phyloP scores from a whole-genome alignment of 2,797 vertebrate species.

The Lemur catta region DNA sequence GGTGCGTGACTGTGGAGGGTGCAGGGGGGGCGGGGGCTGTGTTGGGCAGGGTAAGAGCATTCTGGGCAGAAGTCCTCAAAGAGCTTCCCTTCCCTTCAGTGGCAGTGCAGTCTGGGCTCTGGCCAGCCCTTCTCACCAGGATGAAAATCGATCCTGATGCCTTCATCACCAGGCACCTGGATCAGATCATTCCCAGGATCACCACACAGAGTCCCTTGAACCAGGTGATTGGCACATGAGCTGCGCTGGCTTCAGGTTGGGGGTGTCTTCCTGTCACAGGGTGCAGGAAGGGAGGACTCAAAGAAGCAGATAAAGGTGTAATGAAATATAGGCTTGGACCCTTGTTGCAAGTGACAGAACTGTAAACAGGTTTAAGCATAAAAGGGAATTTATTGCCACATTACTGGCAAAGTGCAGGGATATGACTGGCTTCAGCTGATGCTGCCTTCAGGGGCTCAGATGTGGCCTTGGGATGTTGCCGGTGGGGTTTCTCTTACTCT shows the following conservation, averaged over 20 bases:
- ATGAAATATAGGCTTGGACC: background rate
- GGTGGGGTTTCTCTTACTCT: background rate
- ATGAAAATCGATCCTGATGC: conserved; percentile 93
- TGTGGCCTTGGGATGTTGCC: background rate
- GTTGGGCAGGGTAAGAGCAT: background rate
- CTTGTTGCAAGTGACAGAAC: background rate
- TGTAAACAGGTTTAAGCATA: background rate
- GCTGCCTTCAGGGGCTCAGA: background rate
- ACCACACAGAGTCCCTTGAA: conserved; percentile 86
- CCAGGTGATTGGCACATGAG: conserved; percentile 85
- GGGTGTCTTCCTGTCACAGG: background rate
- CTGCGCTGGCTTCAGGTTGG: background rate
- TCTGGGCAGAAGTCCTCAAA: background rate
- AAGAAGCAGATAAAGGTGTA: background rate
- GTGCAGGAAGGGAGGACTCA: background rate
- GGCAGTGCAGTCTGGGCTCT: conserved; percentile 87
- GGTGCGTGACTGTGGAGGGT: conserved; percentile 82
- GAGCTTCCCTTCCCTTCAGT: conserved; percentile 80
- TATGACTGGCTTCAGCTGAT: background rate
- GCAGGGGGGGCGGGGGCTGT: fast-evolving
- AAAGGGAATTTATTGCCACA: background rate
- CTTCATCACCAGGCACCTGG: conserved; percentile 92
- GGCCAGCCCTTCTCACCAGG: conserved; percentile 90
- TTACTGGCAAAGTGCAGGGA: background rate
- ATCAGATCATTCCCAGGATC: conserved; percentile 89